Evolutionary conservation across 30 jellyfish, hydroid and myxozoan species (phyloP).

Genomic region (Hydractinia symbiolongicarpus): DNA sequence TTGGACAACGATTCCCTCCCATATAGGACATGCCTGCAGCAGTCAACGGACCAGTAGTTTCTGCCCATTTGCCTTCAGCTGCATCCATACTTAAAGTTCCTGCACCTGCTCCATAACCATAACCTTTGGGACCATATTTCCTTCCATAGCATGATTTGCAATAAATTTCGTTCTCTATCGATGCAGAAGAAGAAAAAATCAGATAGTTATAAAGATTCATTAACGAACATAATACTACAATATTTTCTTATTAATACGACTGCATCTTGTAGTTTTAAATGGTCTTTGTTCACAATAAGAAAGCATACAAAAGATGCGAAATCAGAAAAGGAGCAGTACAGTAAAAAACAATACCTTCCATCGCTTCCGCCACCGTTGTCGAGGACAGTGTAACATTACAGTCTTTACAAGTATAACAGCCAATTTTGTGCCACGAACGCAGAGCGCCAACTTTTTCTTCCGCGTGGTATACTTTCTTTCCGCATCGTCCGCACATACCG

Average conservation of each 20-base stretch:
- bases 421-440: conserved; percentile 71
- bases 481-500: conserved; percentile 83
- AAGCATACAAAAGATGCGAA: too few relatives aligned
- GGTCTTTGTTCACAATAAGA: too few relatives aligned
- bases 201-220: too few relatives aligned
- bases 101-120: conserved; percentile 99
- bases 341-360: conserved; percentile 27
- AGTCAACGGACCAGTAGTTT: conserved; percentile 41
- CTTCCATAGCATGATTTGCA: conserved; percentile 92
- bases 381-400: conserved; percentile 71
- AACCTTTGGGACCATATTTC: conserved; percentile 89
- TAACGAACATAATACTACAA: too few relatives aligned
- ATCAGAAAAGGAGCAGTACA: too few relatives aligned
- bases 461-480: conserved; percentile 76
- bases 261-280: too few relatives aligned
- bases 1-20: conserved; percentile 75
- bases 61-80: conserved; percentile 34
- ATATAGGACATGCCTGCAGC: conserved; percentile 44
- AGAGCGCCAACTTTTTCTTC: conserved; percentile 77
- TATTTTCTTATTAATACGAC: too few relatives aligned
- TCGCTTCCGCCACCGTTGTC: conserved; percentile 72
- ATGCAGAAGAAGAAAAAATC: background rate
- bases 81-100: conserved; percentile 91
- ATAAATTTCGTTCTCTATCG: conserved; percentile 51
- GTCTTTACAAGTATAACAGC: conserved; percentile 82